Conservation (phyloP, 2,888 invertebrate genomes). For the Nematopogon swammerdamellus region DNA sequence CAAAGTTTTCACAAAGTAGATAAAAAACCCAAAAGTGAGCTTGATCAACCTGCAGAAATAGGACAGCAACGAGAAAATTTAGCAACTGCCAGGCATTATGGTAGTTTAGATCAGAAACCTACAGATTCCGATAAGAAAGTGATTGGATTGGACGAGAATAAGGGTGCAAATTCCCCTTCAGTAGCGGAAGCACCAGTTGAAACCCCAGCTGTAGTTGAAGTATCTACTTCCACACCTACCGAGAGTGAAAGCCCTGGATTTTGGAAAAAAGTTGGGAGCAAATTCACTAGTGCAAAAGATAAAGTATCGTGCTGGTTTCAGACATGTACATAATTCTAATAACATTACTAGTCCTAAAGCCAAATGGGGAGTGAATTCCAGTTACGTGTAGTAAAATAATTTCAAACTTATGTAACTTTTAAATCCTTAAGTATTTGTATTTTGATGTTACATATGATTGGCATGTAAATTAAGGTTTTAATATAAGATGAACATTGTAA, state of each 20-base stretch:
- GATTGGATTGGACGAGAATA: too few relatives aligned
- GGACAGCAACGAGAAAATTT: constrained; percentile 13
- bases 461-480: too few relatives aligned
- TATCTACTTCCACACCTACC: constrained; percentile 13
- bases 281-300: constrained; percentile 46
- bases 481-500: too few relatives aligned
- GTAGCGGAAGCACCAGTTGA: too few relatives aligned
- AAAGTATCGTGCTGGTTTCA: constrained; percentile 53
- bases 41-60: constrained; percentile 6
- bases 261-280: constrained; percentile 54
- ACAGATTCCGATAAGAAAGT: neutral
- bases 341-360: too few relatives aligned
- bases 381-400: too few relatives aligned
- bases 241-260: constrained; percentile 40
- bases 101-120: neutral
- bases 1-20: constrained; percentile 5
- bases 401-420: too few relatives aligned
- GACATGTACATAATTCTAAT: constrained; percentile 14
- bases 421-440: too few relatives aligned
- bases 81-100: constrained; percentile 12
- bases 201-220: constrained; percentile 10
- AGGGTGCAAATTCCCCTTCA: neutral
- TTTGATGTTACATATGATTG: too few relatives aligned
- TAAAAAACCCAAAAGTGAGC: constrained; percentile 7
- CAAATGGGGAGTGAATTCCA: too few relatives aligned